Evolutionary conservation across 2,113 vertebrate genomes (phyloP).

Genomic region (Channa argus): DNA sequence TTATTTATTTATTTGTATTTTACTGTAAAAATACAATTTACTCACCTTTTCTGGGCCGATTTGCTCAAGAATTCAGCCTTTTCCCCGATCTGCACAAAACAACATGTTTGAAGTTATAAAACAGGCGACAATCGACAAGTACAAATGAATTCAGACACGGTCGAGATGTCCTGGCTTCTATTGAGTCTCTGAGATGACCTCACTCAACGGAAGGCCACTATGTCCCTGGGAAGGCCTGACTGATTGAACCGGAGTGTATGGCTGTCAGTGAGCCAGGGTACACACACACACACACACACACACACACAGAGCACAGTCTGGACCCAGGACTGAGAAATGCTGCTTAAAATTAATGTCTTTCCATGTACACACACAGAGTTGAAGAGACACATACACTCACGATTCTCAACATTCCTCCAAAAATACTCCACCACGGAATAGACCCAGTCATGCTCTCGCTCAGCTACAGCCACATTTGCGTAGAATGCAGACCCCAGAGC

Average conservation of each 20-base stretch:
- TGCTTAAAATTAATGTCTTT: constrained; percentile 17
- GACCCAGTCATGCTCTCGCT: constrained; percentile 9
- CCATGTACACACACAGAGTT: not conserved
- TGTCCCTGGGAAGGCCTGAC: constrained; percentile 8
- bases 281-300: constrained; percentile 22
- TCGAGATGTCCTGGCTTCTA: constrained; percentile 11
- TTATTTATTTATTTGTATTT: not conserved
- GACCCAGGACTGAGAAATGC: not conserved
- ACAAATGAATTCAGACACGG: constrained; percentile 2
- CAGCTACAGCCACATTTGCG: constrained; percentile 30
- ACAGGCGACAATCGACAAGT: not conserved
- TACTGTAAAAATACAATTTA: not conserved
- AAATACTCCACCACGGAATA: constrained; percentile 35
- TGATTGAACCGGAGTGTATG: constrained; percentile 22
- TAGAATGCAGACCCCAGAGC: not conserved
- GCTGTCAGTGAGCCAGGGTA: constrained; percentile 38
- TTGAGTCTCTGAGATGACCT: constrained; percentile 15
- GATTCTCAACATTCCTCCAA: constrained; percentile 45
- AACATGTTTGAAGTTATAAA: constrained; percentile 22
- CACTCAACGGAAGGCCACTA: constrained; percentile 3
- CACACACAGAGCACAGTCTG: constrained; percentile 13
- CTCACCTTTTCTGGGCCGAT: constrained; percentile 94
- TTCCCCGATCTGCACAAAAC: constrained; percentile 89
- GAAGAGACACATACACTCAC: not conserved
- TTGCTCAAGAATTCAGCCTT: constrained; percentile 95